Percentiles rank a stretch among this genome's conserved stretches.
phyloP scores from a whole-genome alignment of 2,797 vertebrate genomes.

The Anas capensis region DNA sequence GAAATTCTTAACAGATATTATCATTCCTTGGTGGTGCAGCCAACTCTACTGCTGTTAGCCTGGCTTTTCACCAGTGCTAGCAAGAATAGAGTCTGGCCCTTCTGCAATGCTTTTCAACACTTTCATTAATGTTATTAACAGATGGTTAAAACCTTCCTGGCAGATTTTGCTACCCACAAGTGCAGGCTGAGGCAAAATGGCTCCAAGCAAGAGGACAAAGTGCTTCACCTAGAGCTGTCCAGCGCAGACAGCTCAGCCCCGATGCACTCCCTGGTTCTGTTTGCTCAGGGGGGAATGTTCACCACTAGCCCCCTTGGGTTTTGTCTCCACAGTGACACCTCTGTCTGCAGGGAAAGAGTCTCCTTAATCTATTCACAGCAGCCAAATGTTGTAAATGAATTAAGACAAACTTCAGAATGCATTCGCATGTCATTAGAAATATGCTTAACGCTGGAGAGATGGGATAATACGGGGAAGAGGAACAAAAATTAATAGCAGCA shows the following conservation, averaged over 20 bases:
- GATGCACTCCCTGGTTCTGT: neutral
- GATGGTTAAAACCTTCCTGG: slow-evolving; percentile 36
- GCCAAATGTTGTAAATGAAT: slow-evolving; percentile 3
- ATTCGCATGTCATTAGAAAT: neutral
- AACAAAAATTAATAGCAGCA: slow-evolving; percentile 45
- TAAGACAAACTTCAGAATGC: neutral
- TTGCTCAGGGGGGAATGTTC: neutral
- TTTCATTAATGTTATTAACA: neutral
- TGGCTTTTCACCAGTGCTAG: neutral
- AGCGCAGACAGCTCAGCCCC: neutral
- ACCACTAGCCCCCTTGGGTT: neutral
- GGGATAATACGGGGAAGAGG: neutral
- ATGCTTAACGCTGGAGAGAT: neutral
- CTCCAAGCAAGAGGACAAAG: neutral
- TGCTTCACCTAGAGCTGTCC: neutral
- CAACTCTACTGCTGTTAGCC: neutral
- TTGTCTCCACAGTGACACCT: neutral
- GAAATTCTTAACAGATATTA: neutral
- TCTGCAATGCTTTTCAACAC: neutral
- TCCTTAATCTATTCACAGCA: neutral
- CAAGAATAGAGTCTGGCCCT: neutral
- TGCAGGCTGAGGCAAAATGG: neutral
- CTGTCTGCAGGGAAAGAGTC: neutral
- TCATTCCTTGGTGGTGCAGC: rapidly evolving
- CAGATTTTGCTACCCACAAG: neutral